These are phyloP conservation scores for Spisula subtruncata DNA, from an alignment of 2,888 invertebrate genomes.

Conservation along the genomic window DNA sequence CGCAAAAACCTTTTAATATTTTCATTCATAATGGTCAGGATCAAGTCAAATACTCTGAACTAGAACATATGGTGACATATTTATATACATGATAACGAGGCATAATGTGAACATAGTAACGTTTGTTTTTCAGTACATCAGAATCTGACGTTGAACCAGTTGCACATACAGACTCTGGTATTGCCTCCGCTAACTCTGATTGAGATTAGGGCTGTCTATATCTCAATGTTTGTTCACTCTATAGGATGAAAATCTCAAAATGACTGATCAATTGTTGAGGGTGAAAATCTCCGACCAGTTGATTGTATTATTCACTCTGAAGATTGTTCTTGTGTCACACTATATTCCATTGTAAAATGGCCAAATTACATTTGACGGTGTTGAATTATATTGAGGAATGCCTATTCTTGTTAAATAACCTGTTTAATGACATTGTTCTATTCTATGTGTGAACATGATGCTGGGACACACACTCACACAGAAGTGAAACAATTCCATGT, in stretches of 20 bases:
- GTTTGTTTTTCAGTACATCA: constrained; percentile 47
- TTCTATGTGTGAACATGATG: not conserved
- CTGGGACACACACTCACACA: too few species aligned
- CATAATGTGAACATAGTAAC: too few species aligned
- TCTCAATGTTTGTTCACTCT: too few species aligned
- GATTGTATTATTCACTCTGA: not conserved
- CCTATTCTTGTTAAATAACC: not conserved
- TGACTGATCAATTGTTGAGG: not conserved
- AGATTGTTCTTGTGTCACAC: not conserved
- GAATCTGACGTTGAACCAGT: constrained; percentile 50
- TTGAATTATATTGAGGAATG: not conserved
- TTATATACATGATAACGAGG: too few species aligned
- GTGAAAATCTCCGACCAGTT: not conserved
- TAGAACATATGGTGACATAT: too few species aligned
- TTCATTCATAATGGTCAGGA: too few species aligned
- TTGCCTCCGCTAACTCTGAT: constrained; percentile 69
- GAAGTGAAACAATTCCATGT: too few species aligned
- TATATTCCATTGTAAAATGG: not conserved
- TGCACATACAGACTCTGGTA: constrained; percentile 62
- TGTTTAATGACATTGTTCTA: not conserved
- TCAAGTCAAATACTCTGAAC: too few species aligned
- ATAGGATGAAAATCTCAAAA: not conserved
- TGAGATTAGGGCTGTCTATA: constrained; percentile 24
- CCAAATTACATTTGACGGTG: not conserved
- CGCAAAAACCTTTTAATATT: too few species aligned